Evolutionary conservation across 2,888 invertebrate genomes (phyloP), one percentile per base, ranked within the genome.

Genomic region (Hirtodrosophila cameraria): DNA sequence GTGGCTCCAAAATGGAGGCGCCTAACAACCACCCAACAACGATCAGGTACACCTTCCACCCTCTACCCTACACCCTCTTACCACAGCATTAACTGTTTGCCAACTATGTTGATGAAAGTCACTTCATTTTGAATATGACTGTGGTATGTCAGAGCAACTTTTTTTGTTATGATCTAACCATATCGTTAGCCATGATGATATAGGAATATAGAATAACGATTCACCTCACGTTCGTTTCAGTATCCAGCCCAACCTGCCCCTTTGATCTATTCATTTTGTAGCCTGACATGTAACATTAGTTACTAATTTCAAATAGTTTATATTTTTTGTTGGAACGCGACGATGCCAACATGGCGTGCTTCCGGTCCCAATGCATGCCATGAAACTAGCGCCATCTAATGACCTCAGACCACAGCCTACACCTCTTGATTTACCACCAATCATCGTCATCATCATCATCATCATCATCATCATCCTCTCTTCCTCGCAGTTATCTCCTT

Each of bases 341-440:
- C 63, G 69, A 38, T 74, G 66, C 55, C 65, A 77, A 75, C 75
- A 70, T 70, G 78, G 64, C 78, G 74, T 76, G 71, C 60, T 76
- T 76, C 76, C 76, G 76, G 76, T 46, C 49, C 15, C 30, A 23
- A 30, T 74, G 54, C 70, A 70, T 69, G 60, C 28, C 55, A 50
- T 39, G 12, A 12, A 12, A 7, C 48, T n/a, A 49, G 25, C 12
- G 52, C 28, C 33, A 12, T 9, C 25, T 38, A 38, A 35, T 2
- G n/a, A 6, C 4, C 5, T 2, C 13, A n/a, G n/a, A n/a, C 16
- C 11, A 2, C 4, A 9, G 16, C 1, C n/a, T 16, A 3, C 5
- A 4, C 15, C 9, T 12, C 16, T 7, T 2, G 3, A 1, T 12
- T 6, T 8, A 7, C 23, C 27, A 3, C 45, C 5, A 6, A 7